Evolutionary conservation across 2,888 invertebrate species (phyloP).

Genomic region (Nemoura dubitans): DNA sequence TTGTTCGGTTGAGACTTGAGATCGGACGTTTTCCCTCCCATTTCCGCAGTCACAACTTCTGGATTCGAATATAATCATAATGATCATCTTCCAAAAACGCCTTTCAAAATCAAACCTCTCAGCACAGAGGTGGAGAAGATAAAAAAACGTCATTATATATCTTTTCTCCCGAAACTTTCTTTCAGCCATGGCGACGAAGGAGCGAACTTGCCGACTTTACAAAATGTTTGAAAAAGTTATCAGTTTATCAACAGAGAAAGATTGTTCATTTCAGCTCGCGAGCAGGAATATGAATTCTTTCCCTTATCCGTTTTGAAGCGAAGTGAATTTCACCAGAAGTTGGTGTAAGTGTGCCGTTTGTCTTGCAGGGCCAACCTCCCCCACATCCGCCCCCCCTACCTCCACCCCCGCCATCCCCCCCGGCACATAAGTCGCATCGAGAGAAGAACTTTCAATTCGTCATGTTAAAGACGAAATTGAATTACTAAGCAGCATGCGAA

Average conservation of each 20-base stretch:
- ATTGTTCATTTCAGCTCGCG: constrained; percentile 32
- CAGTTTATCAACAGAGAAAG: constrained; percentile 38
- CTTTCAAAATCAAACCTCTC: not conserved
- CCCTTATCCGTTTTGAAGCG: constrained; percentile 29
- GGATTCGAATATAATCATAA: no score
- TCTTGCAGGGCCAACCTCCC: constrained; percentile 19
- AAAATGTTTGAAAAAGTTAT: constrained; percentile 31
- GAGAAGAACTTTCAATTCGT: constrained; percentile 35
- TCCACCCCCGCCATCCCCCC: not conserved
- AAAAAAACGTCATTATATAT: not conserved
- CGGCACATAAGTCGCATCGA: not conserved
- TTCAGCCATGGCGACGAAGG: not conserved
- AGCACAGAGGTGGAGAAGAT: not conserved
- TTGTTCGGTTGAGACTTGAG: no score
- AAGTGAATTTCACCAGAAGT: constrained; percentile 38
- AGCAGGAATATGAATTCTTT: constrained; percentile 35
- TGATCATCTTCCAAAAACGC: not conserved
- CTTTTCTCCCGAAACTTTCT: not conserved
- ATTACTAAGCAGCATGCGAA: constrained; percentile 14
- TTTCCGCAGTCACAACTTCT: no score
- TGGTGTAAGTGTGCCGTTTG: constrained; percentile 39
- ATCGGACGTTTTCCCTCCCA: no score
- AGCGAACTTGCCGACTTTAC: not conserved
- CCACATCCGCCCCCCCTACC: not conserved
- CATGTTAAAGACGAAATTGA: constrained; percentile 27